Evolutionary conservation across 1,140 invertebrate genomes (phyloP), one percentile per base, ranked within the genome.

Genomic region (Calephelis virginiensis): DNA sequence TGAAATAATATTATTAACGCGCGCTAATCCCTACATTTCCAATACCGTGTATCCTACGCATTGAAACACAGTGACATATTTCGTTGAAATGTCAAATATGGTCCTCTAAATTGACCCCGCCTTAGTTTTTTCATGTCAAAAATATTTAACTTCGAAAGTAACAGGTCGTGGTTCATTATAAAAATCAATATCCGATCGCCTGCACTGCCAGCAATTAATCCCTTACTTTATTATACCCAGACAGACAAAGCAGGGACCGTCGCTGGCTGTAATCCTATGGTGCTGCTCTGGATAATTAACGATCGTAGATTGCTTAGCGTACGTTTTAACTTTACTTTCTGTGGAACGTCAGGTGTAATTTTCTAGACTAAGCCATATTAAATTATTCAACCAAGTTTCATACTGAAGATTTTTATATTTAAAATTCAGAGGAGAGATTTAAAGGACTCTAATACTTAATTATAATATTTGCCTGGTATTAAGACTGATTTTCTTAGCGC

Each of bases 291-390:
- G 53, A 56, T 56, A 56, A 56, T 56, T 56, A 56, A 56, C 53
- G 53, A 56, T 37, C 53, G 53, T 10, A 56, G 53, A 56, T 17
- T 56, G 53, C 53, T 56, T 56, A 28, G 53, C 53, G 53, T 56
- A 56, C 53, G 53, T 56, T 56, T 56, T 37, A 56, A 56, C 53
- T 56, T 56, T 56, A 56, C 53, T 10, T 28, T 56, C 53, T 37
- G 53, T 56, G 53, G 28, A 56, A 56, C 53, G 53, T 56, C 14
- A 56, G 53, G 53, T 56, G 53, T 56, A 56, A 56, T 56, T 56
- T 56, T 56, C 7, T 37, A 56, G 17, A 56, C 53, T 28, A 37
- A 56, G 28, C 28, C 5, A 17, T 17, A 37, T 28, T 56, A 28
- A 56, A 56, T 56, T 37, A 37, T 56, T 56, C 28, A 37, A 53